Conservation (phyloP, 2,797 vertebrate species). For the Rhabdomys pumilio region DNA sequence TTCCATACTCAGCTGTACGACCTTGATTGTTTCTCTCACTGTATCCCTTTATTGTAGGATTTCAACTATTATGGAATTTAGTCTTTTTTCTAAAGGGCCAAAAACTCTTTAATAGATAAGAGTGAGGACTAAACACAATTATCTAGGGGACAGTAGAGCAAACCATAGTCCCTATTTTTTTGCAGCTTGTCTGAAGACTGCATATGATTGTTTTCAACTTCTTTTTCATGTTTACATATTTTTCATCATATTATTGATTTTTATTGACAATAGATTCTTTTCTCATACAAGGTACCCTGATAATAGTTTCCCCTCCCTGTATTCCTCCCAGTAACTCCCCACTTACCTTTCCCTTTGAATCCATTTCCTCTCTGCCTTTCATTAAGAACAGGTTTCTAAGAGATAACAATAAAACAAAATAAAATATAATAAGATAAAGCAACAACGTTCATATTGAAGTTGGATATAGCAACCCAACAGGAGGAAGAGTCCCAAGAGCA, state of each 20-base stretch:
- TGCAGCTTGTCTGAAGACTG: neutral
- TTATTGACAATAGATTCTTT: neutral
- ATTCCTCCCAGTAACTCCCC: neutral
- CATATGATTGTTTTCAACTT: neutral
- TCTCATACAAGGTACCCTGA: neutral
- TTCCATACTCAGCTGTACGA: neutral
- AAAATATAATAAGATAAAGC: neutral
- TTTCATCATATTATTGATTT: neutral
- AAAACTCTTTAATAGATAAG: neutral
- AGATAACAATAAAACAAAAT: neutral
- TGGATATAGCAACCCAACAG: neutral
- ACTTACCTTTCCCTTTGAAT: neutral
- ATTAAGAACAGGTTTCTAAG: neutral
- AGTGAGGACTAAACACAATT: too few species aligned
- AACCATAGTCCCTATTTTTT: neutral
- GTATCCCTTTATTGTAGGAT: neutral
- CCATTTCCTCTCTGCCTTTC: neutral
- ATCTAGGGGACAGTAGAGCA: neutral
- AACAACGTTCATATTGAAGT: neutral
- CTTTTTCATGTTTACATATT: neutral
- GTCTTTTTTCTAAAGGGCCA: neutral
- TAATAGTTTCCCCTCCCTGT: neutral
- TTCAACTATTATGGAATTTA: conserved; percentile 13
- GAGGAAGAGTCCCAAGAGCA: neutral
- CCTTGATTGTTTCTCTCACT: neutral